Conservation (phyloP, 1,140 invertebrate genomes). For the Condylostylus longicornis region DNA sequence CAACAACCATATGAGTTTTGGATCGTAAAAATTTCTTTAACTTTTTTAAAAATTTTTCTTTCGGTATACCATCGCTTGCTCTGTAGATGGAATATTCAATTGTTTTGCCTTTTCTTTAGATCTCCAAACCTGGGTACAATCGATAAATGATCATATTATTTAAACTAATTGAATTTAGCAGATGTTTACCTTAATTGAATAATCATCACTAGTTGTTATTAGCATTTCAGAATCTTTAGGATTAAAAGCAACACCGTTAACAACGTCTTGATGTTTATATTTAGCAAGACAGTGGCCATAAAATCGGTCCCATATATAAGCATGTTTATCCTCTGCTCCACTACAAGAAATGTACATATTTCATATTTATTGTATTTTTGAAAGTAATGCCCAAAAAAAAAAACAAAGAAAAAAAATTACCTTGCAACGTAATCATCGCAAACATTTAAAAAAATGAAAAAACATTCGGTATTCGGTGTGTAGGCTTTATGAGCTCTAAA, state of each 20-base stretch:
- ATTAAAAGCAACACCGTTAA: constrained; percentile 80
- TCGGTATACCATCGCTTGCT: background rate
- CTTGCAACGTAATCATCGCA: constrained; percentile 74
- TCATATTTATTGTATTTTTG: background rate
- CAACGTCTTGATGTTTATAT: constrained; percentile 65
- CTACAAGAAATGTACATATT: constrained; percentile 33
- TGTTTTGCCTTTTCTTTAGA: background rate
- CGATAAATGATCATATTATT: background rate
- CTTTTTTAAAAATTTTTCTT: too few species aligned
- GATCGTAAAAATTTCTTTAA: too few species aligned
- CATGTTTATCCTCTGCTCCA: constrained; percentile 77
- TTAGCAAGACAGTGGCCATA: constrained; percentile 66
- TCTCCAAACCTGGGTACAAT: background rate
- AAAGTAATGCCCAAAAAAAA: background rate
- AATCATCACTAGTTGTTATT: constrained; percentile 77
- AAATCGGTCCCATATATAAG: constrained; percentile 73
- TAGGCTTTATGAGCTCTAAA: constrained; percentile 71
- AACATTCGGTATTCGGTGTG: constrained; percentile 76
- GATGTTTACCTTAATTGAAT: constrained; percentile 42
- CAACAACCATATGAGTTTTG: too few species aligned
- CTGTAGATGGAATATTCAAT: background rate
- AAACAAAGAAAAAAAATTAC: constrained; percentile 32
- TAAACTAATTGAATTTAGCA: background rate
- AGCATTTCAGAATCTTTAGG: constrained; percentile 67
- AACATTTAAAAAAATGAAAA: constrained; percentile 80